Evolutionary conservation across 2,888 invertebrate species (phyloP).

Genomic region (Neoascia interrupta): DNA sequence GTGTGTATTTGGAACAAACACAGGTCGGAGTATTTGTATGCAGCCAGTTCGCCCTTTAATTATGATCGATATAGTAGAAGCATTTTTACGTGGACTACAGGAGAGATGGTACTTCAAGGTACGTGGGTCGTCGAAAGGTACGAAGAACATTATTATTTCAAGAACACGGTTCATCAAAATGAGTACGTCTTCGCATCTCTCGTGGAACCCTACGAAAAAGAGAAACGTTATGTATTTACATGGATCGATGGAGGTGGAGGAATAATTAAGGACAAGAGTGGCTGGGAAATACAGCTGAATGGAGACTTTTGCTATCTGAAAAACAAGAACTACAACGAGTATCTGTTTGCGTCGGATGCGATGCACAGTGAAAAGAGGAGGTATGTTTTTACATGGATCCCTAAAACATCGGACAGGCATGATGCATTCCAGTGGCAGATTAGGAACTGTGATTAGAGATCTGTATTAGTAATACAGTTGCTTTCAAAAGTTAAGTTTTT

Average conservation of each 20-base stretch:
- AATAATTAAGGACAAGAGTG: too few species aligned
- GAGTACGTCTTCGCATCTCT: neutral
- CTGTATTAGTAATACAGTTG: too few species aligned
- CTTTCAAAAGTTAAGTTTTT: too few species aligned
- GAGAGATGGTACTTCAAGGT: neutral
- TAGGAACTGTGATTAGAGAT: too few species aligned
- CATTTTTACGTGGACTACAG: neutral
- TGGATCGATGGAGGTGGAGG: too few species aligned
- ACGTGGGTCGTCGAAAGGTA: neutral
- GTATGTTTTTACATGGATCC: too few species aligned
- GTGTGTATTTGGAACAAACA: conserved; percentile 20
- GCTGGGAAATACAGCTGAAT: neutral
- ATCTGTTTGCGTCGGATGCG: neutral
- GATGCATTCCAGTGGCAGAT: too few species aligned
- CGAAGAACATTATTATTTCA: neutral
- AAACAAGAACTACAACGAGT: neutral
- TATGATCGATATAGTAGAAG: neutral
- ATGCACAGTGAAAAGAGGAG: neutral
- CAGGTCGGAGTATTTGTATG: neutral
- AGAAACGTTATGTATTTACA: neutral
- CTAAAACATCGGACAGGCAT: too few species aligned
- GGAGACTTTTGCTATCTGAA: conserved; percentile 13
- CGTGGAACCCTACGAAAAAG: neutral
- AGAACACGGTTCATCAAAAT: neutral
- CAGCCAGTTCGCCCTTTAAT: neutral